Evolutionary conservation across 2,888 invertebrate genomes (phyloP), one percentile per base, ranked within the genome.

Genomic region (Drosophila nr. perissopoda): DNA sequence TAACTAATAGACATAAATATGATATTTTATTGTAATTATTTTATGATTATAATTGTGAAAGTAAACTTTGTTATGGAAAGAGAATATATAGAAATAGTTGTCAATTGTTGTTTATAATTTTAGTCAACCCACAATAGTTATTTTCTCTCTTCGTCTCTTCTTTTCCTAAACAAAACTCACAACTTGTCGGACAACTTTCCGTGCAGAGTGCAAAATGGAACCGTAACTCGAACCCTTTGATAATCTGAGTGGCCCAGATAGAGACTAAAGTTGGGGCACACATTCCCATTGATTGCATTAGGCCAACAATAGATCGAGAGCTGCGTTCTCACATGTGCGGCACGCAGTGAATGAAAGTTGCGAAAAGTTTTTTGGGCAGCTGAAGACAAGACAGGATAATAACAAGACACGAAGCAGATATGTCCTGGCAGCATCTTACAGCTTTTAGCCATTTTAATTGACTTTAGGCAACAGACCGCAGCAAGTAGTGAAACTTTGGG

Each of bases 401-500:
- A 57, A 31, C 13, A 16, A 13, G 46, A 49, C 49, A 29, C 42
- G 49, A 21, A 36, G 38, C 56, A 56, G 36, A 56, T 36, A 46
- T 66, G 51, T 66, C 13, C 51, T 40, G 58, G 16, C 58, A 29
- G 51, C 53, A 29, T 70, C 70, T 75, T 72, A 48, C 38, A 51
- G 70, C 70, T 62, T 67, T 58, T 68, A 76, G 68, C 70, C 73
- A 85, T 89, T 89, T 88, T 86, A 85, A 89, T 89, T 85, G 90
- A 85, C 86, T 85, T 85, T 88, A 67, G 77, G 76, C 83, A 88
- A 72, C 76, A 82, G 84, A 87, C 89, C 88, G 60, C 89, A 84
- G 70, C 69, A 38, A 56, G 27, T 56, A 53, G 49, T 52, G 21
- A 29, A 74, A 79, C 63, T 66, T 66, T 59, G 63, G 60, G 74